A percentile compares a stretch with the other conserved stretches of the same genome.
These are phyloP conservation scores for Oreochromis grahami DNA, from an alignment of 2,797 vertebrate genomes.

Conservation along the genomic window DNA sequence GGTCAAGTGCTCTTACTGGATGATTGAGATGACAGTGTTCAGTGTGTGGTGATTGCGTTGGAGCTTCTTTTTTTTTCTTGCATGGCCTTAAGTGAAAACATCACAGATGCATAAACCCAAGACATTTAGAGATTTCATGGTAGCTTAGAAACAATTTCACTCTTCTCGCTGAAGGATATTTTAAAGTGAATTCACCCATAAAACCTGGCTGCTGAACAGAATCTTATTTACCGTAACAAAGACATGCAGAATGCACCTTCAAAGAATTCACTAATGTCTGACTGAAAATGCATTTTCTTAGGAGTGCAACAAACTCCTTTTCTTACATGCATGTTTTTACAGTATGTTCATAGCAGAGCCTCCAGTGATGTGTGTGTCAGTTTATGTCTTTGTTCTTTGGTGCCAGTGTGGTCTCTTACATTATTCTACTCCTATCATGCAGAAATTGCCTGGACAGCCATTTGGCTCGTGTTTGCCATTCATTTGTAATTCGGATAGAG, in stretches of 20 bases:
- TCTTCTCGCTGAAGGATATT: conserved; percentile 22
- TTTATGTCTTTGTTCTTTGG: conserved; percentile 25
- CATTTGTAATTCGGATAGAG: conserved; percentile 76
- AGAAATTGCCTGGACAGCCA: conserved; percentile 73
- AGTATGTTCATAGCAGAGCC: conserved; percentile 4
- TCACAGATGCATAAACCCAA: conserved; percentile 25
- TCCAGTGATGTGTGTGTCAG: conserved; percentile 1
- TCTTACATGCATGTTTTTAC: not conserved
- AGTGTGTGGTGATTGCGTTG: conserved; percentile 13
- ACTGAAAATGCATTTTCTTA: conserved; percentile 6
- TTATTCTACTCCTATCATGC: conserved; percentile 70
- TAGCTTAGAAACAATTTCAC: conserved; percentile 26
- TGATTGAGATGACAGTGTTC: conserved; percentile 46
- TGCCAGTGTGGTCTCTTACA: conserved; percentile 49
- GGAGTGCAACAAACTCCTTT: not conserved
- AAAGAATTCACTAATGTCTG: conserved; percentile 3
- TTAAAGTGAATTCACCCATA: conserved; percentile 10
- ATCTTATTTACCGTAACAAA: conserved; percentile 4
- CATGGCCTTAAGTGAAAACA: conserved; percentile 6
- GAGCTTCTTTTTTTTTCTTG: not conserved
- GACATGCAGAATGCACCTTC: not conserved
- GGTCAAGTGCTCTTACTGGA: conserved; percentile 29
- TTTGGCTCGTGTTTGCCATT: conserved; percentile 73
- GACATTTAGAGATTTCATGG: conserved; percentile 39
- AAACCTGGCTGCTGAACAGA: not conserved